phyloP scores from a whole-genome alignment of 2,888 invertebrate genomes.

The Teleogryllus oceanicus region DNA sequence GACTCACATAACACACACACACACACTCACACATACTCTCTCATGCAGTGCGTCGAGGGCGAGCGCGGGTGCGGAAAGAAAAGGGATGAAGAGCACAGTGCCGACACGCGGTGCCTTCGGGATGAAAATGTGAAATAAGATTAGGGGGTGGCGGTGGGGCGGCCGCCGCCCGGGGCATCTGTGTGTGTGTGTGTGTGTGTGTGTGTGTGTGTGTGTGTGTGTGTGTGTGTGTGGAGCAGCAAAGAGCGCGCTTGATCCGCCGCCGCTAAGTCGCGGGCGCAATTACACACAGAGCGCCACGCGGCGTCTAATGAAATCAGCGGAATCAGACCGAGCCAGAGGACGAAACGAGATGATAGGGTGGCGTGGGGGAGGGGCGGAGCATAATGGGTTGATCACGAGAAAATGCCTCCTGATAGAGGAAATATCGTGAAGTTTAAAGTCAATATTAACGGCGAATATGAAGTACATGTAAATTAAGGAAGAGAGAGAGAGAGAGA shows the following conservation, averaged over 20 bases:
- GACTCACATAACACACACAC: conserved; percentile 36
- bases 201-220: not conserved
- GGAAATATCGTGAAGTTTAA: too few species aligned
- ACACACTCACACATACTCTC: conserved; percentile 26
- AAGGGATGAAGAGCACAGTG: not conserved
- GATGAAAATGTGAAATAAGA: conserved; percentile 34
- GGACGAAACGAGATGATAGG: not conserved
- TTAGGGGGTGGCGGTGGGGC: conserved; percentile 33
- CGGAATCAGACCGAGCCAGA: not conserved
- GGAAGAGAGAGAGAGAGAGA: too few species aligned
- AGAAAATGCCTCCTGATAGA: too few species aligned
- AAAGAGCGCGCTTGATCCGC: not conserved
- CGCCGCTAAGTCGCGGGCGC: not conserved
- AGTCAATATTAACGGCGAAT: too few species aligned
- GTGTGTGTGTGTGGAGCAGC: not conserved
- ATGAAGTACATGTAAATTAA: too few species aligned
- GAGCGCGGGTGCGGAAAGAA: not conserved
- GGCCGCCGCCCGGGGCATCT: not conserved
- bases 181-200: not conserved
- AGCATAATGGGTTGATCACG: too few species aligned
- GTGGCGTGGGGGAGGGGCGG: too few species aligned
- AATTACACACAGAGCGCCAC: not conserved
- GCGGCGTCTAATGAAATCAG: not conserved
- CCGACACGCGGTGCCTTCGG: not conserved
- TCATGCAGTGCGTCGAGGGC: conserved; percentile 20